Conservation (phyloP, 1,140 invertebrate species). For the Heliconius congener region DNA sequence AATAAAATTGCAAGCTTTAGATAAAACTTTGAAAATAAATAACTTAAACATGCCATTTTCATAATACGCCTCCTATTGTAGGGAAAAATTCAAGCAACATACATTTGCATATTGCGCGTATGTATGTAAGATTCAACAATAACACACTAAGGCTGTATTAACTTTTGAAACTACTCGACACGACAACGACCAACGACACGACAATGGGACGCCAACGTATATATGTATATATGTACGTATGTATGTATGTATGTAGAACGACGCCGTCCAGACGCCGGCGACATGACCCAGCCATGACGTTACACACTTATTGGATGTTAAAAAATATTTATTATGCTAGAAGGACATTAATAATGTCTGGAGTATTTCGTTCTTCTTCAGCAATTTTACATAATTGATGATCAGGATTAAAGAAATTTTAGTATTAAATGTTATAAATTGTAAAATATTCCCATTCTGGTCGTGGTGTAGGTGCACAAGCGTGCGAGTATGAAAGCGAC, state of each 20-base stretch:
- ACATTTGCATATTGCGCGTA: slow-evolving; percentile 68
- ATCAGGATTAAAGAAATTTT: neutral
- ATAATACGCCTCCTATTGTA: slow-evolving; percentile 32
- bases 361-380: slow-evolving; percentile 12
- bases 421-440: neutral
- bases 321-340: slow-evolving; percentile 30
- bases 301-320: slow-evolving; percentile 33
- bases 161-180: slow-evolving; percentile 15
- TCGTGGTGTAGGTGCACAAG: too few species aligned
- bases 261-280: slow-evolving; percentile 32
- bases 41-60: slow-evolving; percentile 40
- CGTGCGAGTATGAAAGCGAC: too few species aligned
- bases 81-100: slow-evolving; percentile 52
- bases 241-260: neutral
- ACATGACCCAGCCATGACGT: slow-evolving; percentile 29
- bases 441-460: neutral
- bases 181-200: slow-evolving; percentile 27
- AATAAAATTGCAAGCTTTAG: neutral
- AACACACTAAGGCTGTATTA: slow-evolving; percentile 22
- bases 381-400: neutral
- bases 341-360: slow-evolving; percentile 28
- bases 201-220: slow-evolving; percentile 33
- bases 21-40: neutral
- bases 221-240: too few species aligned
- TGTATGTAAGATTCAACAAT: slow-evolving; percentile 36